phyloP scores from a whole-genome alignment of 2,888 invertebrate species.

The Melangyna quadrimaculata region DNA sequence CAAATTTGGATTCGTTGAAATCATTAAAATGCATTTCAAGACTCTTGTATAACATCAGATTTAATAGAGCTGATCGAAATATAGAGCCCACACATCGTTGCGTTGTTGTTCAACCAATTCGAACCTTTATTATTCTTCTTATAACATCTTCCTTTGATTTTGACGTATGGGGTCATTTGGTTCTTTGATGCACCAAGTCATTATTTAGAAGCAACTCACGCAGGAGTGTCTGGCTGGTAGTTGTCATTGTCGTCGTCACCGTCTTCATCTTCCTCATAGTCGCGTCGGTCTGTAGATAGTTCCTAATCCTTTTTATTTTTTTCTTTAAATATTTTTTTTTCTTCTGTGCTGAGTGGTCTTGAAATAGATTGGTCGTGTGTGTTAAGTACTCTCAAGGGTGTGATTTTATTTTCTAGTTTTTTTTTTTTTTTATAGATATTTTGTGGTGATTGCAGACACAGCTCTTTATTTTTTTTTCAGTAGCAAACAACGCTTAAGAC shows the following conservation, averaged over 20 bases:
- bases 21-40: conserved; percentile 1
- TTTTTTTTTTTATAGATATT: conserved; percentile 5
- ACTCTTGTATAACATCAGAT: background rate
- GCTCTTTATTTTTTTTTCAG: conserved; percentile 17
- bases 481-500: background rate
- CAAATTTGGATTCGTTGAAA: conserved; percentile 1
- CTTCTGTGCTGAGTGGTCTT: conserved; percentile 45
- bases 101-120: background rate
- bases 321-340: background rate
- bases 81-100: background rate
- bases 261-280: background rate
- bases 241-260: background rate
- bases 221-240: conserved; percentile 4
- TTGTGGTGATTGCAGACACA: conserved; percentile 46
- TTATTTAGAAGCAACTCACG: conserved; percentile 15
- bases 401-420: conserved; percentile 16
- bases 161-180: conserved; percentile 37
- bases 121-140: background rate
- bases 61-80: conserved; percentile 17
- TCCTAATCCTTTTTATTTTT: conserved; percentile 45
- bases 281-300: background rate
- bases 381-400: conserved; percentile 54
- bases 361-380: conserved; percentile 62
- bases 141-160: conserved; percentile 15
- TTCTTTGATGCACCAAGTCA: conserved; percentile 18